phyloP scores from a whole-genome alignment of 2,113 vertebrate species.

The Apteryx mantelli region DNA sequence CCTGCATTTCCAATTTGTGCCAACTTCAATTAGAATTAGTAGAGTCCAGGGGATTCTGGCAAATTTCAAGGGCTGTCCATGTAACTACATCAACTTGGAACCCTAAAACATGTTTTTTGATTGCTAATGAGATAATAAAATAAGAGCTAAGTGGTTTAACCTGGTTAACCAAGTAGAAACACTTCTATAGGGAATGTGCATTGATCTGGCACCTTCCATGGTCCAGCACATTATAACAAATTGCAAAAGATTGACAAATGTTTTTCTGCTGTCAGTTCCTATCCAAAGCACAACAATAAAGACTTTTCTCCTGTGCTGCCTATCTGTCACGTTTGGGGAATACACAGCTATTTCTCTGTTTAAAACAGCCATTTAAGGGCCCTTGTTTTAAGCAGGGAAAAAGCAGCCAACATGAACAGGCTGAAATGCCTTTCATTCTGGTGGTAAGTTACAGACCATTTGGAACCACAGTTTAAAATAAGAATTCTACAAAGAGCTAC shows the following conservation, averaged over 20 bases:
- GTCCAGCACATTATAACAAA: background rate
- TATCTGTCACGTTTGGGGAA: background rate
- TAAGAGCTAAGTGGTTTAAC: constrained; percentile 53
- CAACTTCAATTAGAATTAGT: constrained; percentile 54
- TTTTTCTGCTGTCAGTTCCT: background rate
- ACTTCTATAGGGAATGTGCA: background rate
- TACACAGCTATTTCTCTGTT: background rate
- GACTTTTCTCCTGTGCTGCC: background rate
- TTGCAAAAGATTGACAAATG: background rate
- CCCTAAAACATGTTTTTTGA: background rate
- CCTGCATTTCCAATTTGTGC: constrained; percentile 19
- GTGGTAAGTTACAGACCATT: background rate
- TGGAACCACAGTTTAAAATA: background rate
- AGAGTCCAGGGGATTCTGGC: constrained; percentile 59
- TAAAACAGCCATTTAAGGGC: constrained; percentile 17
- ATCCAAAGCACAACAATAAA: background rate
- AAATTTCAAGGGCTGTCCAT: constrained; percentile 48
- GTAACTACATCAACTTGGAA: background rate
- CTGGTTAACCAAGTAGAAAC: constrained; percentile 39
- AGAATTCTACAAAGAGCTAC: background rate
- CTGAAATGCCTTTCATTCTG: background rate
- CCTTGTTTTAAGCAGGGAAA: background rate
- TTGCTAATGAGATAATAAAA: constrained; percentile 58
- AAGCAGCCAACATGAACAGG: background rate
- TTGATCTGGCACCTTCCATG: background rate